Evolutionary conservation across 1,140 invertebrate genomes (phyloP).

Genomic region (Pinna nobilis): DNA sequence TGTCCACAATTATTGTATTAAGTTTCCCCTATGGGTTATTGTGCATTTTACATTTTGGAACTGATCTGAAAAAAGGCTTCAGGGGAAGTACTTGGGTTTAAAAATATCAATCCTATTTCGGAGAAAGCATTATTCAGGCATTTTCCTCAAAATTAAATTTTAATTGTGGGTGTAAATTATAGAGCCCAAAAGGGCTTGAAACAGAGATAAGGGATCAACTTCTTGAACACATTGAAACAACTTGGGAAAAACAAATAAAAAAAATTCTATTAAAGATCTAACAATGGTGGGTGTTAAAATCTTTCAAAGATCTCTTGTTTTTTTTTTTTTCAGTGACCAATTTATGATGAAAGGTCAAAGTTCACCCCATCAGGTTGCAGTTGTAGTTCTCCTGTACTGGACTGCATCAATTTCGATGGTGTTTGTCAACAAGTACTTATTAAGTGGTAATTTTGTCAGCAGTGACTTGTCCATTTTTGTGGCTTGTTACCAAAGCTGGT

Average conservation of each 20-base stretch:
- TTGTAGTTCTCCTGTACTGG: constrained; percentile 69
- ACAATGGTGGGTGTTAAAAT: no score
- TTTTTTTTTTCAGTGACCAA: neutral
- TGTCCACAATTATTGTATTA: no score
- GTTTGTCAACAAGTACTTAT: constrained; percentile 72
- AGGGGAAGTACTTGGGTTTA: no score
- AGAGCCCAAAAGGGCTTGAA: neutral
- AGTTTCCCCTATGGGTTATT: no score
- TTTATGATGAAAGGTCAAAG: neutral
- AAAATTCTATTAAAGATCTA: no score
- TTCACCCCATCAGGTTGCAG: neutral
- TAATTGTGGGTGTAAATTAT: neutral
- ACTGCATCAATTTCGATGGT: constrained; percentile 71
- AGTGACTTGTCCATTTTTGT: constrained; percentile 70
- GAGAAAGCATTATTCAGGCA: neutral
- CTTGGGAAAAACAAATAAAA: no score
- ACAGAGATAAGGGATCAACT: no score
- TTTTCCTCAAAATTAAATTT: neutral
- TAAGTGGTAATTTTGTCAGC: constrained; percentile 55
- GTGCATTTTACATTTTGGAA: no score
- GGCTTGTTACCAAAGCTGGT: constrained; percentile 68
- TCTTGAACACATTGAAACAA: no score
- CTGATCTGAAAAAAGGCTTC: no score
- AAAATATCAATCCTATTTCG: no score
- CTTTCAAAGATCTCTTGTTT: no score